Evolutionary conservation across 1,140 invertebrate species (phyloP).

Genomic region (Conus betulinus): DNA sequence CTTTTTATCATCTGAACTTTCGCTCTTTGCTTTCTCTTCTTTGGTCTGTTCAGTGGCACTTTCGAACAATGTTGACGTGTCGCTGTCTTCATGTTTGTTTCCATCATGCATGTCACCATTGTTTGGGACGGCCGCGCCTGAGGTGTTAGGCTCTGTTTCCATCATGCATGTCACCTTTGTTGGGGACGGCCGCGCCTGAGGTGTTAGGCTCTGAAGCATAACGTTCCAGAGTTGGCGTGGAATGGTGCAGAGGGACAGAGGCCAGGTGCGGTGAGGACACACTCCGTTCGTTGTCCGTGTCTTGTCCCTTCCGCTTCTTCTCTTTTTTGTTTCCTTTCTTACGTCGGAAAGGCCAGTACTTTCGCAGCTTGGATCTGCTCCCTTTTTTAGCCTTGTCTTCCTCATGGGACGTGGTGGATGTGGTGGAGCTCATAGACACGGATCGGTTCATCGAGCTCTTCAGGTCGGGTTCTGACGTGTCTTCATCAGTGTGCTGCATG

Average conservation of each 20-base stretch:
- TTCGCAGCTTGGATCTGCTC: conserved; percentile 11
- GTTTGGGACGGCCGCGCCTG: neutral
- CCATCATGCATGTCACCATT: neutral
- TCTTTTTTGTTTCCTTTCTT: conserved; percentile 27
- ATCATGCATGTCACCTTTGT: neutral
- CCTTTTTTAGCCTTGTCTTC: conserved; percentile 24
- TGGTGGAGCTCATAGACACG: conserved; percentile 28
- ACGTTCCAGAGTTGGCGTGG: conserved; percentile 15
- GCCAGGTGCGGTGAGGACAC: conserved; percentile 4
- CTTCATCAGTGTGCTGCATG: conserved; percentile 13
- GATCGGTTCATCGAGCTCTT: conserved; percentile 6
- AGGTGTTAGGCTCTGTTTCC: neutral
- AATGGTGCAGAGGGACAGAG: conserved; percentile 7
- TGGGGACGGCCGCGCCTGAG: neutral
- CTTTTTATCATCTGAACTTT: neutral
- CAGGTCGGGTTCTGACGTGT: neutral
- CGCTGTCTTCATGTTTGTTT: neutral
- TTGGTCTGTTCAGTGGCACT: neutral
- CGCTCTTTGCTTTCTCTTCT: neutral
- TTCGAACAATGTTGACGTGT: conserved; percentile 19
- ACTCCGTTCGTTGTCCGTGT: neutral
- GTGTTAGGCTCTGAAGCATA: neutral
- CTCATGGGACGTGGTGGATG: conserved; percentile 20
- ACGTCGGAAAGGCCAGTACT: conserved; percentile 35
- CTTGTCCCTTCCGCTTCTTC: neutral